Percentiles rank a stretch among this genome's conserved stretches.
Conservation (phyloP, 2,113 vertebrate genomes). For the Sminthopsis crassicaudata region DNA sequence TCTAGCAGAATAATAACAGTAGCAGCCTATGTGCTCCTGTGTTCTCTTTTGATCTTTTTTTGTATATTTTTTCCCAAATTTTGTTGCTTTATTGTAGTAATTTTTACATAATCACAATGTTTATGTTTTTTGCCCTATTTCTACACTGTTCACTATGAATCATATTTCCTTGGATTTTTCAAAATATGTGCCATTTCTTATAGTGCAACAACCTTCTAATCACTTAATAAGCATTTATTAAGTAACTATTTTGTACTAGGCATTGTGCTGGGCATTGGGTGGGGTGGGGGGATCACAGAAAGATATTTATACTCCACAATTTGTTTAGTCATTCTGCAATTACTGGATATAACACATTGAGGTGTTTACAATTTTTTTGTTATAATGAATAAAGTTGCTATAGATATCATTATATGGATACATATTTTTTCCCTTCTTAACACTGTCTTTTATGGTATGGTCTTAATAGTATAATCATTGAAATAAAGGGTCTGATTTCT, state of each 20-base stretch:
- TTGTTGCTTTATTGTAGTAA: neutral
- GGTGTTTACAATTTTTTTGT: neutral
- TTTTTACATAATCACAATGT: neutral
- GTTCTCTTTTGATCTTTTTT: neutral
- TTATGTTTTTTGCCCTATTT: neutral
- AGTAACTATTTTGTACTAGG: neutral
- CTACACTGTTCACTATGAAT: neutral
- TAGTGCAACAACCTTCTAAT: neutral
- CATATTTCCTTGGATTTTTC: neutral
- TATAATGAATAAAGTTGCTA: neutral
- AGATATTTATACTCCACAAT: neutral
- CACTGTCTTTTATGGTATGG: neutral
- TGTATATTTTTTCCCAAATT: neutral
- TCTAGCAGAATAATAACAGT: neutral
- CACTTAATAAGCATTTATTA: neutral
- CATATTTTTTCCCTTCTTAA: neutral
- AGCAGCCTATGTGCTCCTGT: neutral
- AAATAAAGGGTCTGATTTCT: neutral
- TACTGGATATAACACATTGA: neutral
- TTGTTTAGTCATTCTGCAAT: neutral
- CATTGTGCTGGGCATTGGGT: neutral
- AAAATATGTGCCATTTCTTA: neutral
- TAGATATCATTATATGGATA: neutral
- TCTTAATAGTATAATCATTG: neutral
- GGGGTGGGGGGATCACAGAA: no score